phyloP scores from a whole-genome alignment of 2,888 invertebrate species.

The Eilema caniola region DNA sequence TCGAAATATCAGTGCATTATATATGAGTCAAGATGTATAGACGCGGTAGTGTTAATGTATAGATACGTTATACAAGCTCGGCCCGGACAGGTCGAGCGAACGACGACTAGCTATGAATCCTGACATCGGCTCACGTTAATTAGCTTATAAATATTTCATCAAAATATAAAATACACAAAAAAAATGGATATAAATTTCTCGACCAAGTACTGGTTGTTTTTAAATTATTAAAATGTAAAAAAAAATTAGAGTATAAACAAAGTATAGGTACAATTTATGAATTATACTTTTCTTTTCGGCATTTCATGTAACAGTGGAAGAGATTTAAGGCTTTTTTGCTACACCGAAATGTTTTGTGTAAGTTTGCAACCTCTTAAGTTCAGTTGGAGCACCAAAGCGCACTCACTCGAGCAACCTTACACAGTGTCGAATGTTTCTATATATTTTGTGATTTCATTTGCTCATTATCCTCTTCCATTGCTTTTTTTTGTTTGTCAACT shows the following conservation, averaged over 20 bases:
- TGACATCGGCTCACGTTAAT: constrained; percentile 87
- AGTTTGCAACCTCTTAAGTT: constrained; percentile 55
- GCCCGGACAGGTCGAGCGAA: constrained; percentile 83
- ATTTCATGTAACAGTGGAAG: constrained; percentile 82
- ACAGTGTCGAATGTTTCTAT: constrained; percentile 73
- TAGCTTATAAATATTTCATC: constrained; percentile 87
- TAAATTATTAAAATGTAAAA: constrained; percentile 88
- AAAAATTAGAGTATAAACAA: constrained; percentile 86
- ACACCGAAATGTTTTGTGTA: constrained; percentile 66
- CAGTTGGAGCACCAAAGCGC: constrained; percentile 51
- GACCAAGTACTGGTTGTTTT: constrained; percentile 87
- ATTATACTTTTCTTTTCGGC: constrained; percentile 86
- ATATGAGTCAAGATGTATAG: constrained; percentile 74
- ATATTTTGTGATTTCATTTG: constrained; percentile 83
- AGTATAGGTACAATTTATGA: constrained; percentile 87
- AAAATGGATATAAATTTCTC: constrained; percentile 87
- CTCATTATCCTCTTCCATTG: constrained; percentile 84
- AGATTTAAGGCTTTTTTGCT: constrained; percentile 70
- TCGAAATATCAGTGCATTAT: constrained; percentile 84
- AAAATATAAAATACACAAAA: constrained; percentile 87
- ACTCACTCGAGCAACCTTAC: constrained; percentile 68
- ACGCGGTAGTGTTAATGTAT: constrained; percentile 51
- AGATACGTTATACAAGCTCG: constrained; percentile 83
- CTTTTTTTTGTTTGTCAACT: constrained; percentile 82
- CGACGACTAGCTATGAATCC: constrained; percentile 87